Conservation (phyloP, 2,888 invertebrate species). For the Dioctria rufipes region DNA sequence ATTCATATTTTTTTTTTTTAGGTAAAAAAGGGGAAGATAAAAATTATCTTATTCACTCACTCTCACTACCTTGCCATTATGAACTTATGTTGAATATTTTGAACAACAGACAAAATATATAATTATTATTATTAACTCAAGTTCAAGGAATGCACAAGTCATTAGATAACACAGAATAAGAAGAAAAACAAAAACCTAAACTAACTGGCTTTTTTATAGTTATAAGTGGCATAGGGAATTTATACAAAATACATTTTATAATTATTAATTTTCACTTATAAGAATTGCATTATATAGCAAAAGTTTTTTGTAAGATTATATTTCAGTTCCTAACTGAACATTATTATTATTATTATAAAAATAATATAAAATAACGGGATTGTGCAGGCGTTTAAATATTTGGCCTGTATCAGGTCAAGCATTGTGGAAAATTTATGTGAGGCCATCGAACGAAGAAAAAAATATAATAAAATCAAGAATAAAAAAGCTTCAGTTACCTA, state of each 20-base stretch:
- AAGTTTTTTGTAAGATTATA: slow-evolving; percentile 37
- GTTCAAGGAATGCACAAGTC: slow-evolving; percentile 49
- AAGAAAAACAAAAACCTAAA: too few relatives aligned
- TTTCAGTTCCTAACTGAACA: slow-evolving; percentile 41
- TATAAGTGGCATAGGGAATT: slow-evolving; percentile 33
- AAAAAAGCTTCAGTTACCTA: neutral
- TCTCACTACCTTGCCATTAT: neutral
- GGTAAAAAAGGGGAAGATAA: slow-evolving; percentile 29
- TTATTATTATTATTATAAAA: neutral
- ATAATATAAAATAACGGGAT: slow-evolving; percentile 7
- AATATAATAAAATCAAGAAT: neutral
- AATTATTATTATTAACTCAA: slow-evolving; percentile 7
- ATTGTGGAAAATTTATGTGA: slow-evolving; percentile 16
- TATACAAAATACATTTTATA: slow-evolving; percentile 33
- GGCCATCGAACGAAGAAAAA: neutral
- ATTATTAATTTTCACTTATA: slow-evolving; percentile 35
- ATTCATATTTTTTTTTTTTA: slow-evolving; percentile 2
- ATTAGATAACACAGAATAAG: slow-evolving; percentile 1
- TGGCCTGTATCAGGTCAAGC: slow-evolving; percentile 51
- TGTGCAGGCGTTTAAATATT: slow-evolving; percentile 40
- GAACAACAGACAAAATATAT: neutral
- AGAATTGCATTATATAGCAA: slow-evolving; percentile 17
- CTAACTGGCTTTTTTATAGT: neutral
- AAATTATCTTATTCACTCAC: slow-evolving; percentile 15
- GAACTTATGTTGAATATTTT: neutral